A percentile compares a stretch with the other conserved stretches of the same genome.
phyloP scores from a whole-genome alignment of 1,140 invertebrate species.

The Ganaspis sp. region DNA sequence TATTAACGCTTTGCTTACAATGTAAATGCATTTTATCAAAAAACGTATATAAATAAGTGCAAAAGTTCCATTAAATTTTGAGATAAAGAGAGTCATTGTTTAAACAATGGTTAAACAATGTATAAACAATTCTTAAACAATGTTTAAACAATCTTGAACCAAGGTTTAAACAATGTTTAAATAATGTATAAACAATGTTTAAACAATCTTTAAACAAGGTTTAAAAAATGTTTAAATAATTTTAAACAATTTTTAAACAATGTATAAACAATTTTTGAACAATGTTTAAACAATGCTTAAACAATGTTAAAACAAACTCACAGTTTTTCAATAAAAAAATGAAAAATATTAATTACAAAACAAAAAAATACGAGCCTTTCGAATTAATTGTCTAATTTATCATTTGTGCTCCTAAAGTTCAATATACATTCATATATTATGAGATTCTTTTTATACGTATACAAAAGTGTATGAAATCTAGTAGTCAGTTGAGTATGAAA shows the following conservation, averaged over 20 bases:
- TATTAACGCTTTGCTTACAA: background rate
- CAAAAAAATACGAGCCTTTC: background rate
- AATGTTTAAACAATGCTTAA: too few relatives aligned
- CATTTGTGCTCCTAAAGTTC: background rate
- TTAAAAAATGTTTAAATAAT: too few relatives aligned
- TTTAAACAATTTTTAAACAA: too few relatives aligned
- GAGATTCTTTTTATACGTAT: background rate
- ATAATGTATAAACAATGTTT: too few relatives aligned
- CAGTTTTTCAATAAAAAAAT: too few relatives aligned
- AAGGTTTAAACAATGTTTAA: too few relatives aligned
- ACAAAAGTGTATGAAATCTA: constrained; percentile 18
- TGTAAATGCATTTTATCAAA: background rate
- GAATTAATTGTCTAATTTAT: background rate
- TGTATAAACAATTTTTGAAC: too few relatives aligned
- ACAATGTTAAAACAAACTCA: too few relatives aligned
- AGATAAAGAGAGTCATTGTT: background rate
- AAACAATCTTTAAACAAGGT: too few relatives aligned
- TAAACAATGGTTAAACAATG: too few relatives aligned
- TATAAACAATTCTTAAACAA: too few relatives aligned
- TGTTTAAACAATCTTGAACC: too few relatives aligned
- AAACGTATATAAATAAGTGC: constrained; percentile 2
- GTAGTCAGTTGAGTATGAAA: background rate
- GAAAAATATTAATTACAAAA: background rate
- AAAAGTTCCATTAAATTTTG: background rate
- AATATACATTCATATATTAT: background rate